These are phyloP conservation scores for Melieria omissa DNA, from an alignment of 2,888 invertebrate genomes.

Conservation along the genomic window DNA sequence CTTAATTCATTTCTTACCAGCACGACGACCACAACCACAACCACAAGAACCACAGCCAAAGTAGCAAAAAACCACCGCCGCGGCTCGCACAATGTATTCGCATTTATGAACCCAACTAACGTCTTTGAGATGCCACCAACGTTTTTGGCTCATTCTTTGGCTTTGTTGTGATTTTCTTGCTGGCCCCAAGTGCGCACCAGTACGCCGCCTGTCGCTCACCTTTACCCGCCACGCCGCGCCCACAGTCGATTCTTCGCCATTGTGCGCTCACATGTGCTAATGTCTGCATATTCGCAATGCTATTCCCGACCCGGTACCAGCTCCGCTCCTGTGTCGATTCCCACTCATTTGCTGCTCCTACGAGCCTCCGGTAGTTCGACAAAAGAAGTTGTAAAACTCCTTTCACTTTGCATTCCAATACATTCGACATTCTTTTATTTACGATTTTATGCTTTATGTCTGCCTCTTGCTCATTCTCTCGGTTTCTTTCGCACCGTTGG, in stretches of 20 bases:
- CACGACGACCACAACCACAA: background rate
- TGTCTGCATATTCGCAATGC: no score
- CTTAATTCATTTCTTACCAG: background rate
- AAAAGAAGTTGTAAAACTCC: conserved; percentile 53
- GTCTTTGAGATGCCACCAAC: conserved; percentile 39
- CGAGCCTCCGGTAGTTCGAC: background rate
- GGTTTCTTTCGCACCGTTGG: conserved; percentile 24
- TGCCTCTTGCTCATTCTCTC: conserved; percentile 17
- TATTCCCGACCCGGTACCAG: no score
- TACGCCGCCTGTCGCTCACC: no score
- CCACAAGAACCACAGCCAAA: no score
- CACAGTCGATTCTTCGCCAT: no score
- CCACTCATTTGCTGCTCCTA: no score
- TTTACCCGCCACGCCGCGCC: no score
- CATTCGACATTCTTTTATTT: conserved; percentile 30
- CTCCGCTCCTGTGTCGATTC: no score
- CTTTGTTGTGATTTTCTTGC: background rate
- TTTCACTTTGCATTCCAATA: conserved; percentile 57
- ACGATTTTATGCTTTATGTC: conserved; percentile 18
- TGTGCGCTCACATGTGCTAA: no score
- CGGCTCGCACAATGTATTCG: background rate
- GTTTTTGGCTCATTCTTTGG: conserved; percentile 22
- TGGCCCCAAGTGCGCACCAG: no score
- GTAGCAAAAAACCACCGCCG: background rate
- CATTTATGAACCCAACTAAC: background rate